Evolutionary conservation across 2,797 vertebrate species (phyloP).

Genomic region (Vespertilio murinus): DNA sequence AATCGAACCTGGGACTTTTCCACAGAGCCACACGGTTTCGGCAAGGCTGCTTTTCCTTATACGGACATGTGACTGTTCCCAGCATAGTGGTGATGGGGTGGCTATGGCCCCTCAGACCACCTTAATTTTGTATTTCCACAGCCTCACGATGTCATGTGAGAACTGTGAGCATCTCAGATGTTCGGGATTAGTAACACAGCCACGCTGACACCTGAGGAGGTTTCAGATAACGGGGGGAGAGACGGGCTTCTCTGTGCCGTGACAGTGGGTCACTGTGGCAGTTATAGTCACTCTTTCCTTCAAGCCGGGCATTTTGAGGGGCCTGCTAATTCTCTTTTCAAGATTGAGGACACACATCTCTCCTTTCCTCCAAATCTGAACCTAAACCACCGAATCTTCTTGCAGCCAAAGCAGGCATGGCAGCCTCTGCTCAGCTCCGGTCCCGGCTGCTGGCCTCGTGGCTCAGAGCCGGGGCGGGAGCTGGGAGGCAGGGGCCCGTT

Average conservation of each 20-base stretch:
- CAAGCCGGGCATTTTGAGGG: not conserved
- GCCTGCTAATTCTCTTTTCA: not conserved
- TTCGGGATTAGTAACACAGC: not conserved
- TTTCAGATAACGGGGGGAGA: not conserved
- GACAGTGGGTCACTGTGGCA: not conserved
- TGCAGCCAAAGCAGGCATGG: not conserved
- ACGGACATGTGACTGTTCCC: not conserved
- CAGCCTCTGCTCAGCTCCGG: not conserved
- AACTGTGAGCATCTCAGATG: not conserved
- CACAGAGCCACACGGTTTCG: too few relatives aligned
- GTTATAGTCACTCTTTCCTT: not conserved
- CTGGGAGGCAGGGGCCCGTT: not conserved
- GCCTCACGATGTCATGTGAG: not conserved
- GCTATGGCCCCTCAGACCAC: not conserved
- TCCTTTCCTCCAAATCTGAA: not conserved
- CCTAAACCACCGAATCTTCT: not conserved
- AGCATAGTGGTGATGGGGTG: not conserved
- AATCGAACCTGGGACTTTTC: too few relatives aligned
- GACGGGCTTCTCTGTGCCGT: not conserved
- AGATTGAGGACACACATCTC: not conserved
- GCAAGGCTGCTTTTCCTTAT: not conserved
- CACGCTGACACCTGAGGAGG: not conserved
- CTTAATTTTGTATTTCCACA: not conserved
- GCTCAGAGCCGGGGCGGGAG: not conserved
- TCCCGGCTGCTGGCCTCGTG: not conserved